Evolutionary conservation across 1,140 invertebrate genomes (phyloP).

Genomic region (Drosophila ercepeae): DNA sequence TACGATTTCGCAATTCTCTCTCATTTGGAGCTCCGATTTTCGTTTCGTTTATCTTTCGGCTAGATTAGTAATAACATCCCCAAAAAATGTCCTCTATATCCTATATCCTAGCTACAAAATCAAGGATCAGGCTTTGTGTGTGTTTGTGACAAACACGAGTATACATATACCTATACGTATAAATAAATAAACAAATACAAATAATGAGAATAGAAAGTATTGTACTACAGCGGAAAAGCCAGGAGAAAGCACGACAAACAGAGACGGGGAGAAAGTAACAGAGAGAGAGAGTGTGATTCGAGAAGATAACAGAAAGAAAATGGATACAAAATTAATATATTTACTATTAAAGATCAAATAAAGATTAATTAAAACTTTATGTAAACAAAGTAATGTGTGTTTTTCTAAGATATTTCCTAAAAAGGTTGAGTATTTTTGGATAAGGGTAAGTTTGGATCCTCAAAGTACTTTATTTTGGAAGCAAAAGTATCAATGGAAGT

Average conservation of each 20-base stretch:
- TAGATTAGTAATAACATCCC: constrained; percentile 8
- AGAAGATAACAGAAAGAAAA: constrained; percentile 46
- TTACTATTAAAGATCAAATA: constrained; percentile 80
- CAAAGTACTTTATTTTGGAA: too few relatives aligned
- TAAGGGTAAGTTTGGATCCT: too few relatives aligned
- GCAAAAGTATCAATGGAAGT: too few relatives aligned
- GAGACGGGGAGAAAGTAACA: constrained; percentile 1
- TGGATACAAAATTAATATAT: constrained; percentile 71
- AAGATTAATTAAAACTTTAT: constrained; percentile 76
- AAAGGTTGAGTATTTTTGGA: too few relatives aligned
- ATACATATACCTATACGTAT: constrained; percentile 19
- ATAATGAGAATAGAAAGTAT: constrained; percentile 28
- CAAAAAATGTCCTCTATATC: constrained; percentile 3
- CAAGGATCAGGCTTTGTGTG: neutral
- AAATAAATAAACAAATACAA: constrained; percentile 20
- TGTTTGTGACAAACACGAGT: neutral
- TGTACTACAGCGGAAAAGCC: constrained; percentile 33
- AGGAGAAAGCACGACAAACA: neutral
- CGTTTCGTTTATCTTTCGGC: constrained; percentile 15
- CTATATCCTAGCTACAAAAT: neutral
- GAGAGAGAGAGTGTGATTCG: constrained; percentile 15
- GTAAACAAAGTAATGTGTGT: constrained; percentile 39
- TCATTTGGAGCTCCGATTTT: constrained; percentile 31
- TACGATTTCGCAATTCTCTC: constrained; percentile 23
- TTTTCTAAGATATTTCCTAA: neutral